Base-by-base conservation (phyloP, 1,140 invertebrate species). In the Ooceraea biroi region DNA sequence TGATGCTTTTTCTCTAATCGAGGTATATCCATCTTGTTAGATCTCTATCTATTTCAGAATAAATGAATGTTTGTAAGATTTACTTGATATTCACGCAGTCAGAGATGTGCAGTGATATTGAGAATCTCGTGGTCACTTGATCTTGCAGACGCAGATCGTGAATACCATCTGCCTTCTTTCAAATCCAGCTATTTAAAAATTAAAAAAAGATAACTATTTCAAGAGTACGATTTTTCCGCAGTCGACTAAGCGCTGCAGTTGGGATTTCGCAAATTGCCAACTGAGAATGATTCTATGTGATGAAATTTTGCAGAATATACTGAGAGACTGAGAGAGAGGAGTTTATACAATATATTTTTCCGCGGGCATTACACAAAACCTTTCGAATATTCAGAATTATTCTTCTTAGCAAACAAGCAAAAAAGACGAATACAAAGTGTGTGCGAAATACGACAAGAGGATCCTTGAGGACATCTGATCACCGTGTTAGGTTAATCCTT, bases 291-390 rank as follows among this genome's bases (percentile, higher is more conserved):
- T 58, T 65, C 50, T 25, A 66, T 72, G 27, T 57, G n/a, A 10
- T 60, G 46, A 30, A 78, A 85, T 85, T 85, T 63, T 46, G 48
- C 57, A 65, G 48, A 36, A 36, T 36, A 30, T 78, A 86, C 84
- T 71, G 82, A 84, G 84, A 36, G 7, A 36, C 7, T n/a, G n/a
- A n/a, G n/a, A n/a, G n/a, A n/a, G n/a, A n/a, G 41, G 25, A 82
- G 19, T 72, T 78, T 60, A 36, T 44, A 48, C 82, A 30, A 48
- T 55, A 36, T 7, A 84, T 84, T 74, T 84, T 84, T 68, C 63
- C 27, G 30, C 22, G 19, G 41, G 12, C n/a, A 57, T 78, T 44
- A 57, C 52, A n/a, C 63, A 55, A 68, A 61, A 19, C 7, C 22
- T 22, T 58, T 46, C 63, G 36, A 69, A 22, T 50, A 52, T 50